Evolutionary conservation across 2,888 invertebrate species (phyloP).

Genomic region (Eupithecia pulchellata): DNA sequence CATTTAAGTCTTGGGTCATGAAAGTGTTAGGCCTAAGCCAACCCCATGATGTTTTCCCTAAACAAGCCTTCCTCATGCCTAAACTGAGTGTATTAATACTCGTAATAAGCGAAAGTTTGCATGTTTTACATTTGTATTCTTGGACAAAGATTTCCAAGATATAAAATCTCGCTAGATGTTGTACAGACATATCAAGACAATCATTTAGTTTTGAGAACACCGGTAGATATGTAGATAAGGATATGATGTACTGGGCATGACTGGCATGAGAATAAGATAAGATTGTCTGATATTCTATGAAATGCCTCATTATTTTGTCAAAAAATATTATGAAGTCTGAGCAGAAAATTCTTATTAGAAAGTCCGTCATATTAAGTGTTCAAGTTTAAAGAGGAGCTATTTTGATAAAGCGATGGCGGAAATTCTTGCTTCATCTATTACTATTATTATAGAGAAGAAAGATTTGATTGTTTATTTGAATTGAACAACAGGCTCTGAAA

Average conservation of each 20-base stretch:
- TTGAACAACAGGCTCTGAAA: too few relatives aligned
- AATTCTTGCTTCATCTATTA: background rate
- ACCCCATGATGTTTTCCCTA: background rate
- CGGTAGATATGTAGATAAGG: conserved; percentile 8
- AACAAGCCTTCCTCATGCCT: background rate
- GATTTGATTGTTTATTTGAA: too few relatives aligned
- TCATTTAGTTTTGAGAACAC: conserved; percentile 16
- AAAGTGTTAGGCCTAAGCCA: background rate
- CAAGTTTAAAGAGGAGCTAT: background rate
- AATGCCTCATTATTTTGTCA: conserved; percentile 10
- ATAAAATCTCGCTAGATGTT: conserved; percentile 7
- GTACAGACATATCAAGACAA: background rate
- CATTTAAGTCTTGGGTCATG: too few relatives aligned
- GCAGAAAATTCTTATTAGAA: background rate
- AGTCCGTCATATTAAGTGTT: background rate
- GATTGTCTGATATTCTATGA: conserved; percentile 4
- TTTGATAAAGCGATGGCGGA: background rate
- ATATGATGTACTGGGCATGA: conserved; percentile 15
- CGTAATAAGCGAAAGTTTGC: background rate
- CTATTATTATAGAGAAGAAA: too few relatives aligned
- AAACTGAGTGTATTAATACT: background rate
- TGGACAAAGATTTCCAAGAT: conserved; percentile 6
- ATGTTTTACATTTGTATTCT: background rate
- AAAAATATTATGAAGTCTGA: background rate
- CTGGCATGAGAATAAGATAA: conserved; percentile 17